Percentiles rank a stretch among this genome's conserved stretches.
Evolutionary conservation across 2,888 invertebrate genomes (phyloP).

Genomic region (Iselma pallidipennis): DNA sequence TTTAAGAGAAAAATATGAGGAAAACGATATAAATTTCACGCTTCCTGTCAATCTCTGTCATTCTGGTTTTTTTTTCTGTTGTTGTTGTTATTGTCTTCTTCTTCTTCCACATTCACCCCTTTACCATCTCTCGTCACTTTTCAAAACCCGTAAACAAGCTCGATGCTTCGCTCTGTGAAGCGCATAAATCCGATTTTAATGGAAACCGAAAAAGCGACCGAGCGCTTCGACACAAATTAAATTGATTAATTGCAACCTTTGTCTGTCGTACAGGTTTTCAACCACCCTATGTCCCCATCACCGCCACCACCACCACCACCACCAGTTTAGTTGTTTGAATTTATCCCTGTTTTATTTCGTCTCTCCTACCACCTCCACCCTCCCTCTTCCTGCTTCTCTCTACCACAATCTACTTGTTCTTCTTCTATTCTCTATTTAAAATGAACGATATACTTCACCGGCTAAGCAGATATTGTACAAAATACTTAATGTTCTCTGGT

Average conservation of each 20-base stretch:
- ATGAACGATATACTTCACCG: slow-evolving; percentile 17
- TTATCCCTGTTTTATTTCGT: not conserved
- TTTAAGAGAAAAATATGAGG: no score
- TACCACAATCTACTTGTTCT: not conserved
- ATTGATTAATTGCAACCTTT: slow-evolving; percentile 26
- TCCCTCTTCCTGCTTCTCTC: not conserved
- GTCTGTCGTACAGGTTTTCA: slow-evolving; percentile 4
- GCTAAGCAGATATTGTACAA: slow-evolving; percentile 22
- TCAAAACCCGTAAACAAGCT: not conserved
- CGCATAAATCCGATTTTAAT: slow-evolving; percentile 20
- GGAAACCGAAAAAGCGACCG: slow-evolving; percentile 12
- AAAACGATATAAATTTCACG: no score
- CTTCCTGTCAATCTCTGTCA: no score
- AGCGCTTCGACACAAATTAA: slow-evolving; percentile 20
- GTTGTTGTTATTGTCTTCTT: no score
- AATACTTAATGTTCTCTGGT: slow-evolving; percentile 28
- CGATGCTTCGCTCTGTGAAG: not conserved
- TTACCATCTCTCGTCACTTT: no score
- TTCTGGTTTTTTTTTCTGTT: no score
- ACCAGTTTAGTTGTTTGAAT: not conserved
- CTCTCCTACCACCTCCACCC: not conserved
- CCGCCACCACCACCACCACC: not conserved
- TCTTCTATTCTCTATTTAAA: slow-evolving; percentile 8
- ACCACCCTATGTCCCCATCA: not conserved
- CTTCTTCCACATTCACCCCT: no score